These are phyloP conservation scores for Mythimna albipuncta DNA, from an alignment of 2,888 invertebrate genomes.

Conservation along the genomic window DNA sequence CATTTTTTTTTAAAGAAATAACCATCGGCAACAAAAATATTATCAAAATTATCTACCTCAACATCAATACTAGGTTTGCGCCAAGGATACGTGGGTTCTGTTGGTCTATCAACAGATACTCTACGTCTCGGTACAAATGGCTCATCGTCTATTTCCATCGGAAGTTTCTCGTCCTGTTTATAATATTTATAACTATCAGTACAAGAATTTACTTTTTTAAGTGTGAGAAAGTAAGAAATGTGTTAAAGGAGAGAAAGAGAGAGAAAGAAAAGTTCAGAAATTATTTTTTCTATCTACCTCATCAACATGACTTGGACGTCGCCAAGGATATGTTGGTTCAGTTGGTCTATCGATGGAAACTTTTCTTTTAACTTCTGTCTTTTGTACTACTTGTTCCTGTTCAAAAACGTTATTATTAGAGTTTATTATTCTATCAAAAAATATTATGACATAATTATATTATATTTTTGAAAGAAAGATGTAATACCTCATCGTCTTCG, in stretches of 20 bases:
- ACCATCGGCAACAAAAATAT: neutral
- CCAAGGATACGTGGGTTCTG: constrained; percentile 61
- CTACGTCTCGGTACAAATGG: constrained; percentile 47
- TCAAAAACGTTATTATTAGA: constrained; percentile 28
- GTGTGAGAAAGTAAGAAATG: neutral
- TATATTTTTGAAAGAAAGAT: constrained; percentile 9
- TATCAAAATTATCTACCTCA: constrained; percentile 49
- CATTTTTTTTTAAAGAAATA: neutral
- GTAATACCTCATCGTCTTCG: constrained; percentile 51
- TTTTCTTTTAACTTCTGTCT: constrained; percentile 41
- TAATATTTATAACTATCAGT: constrained; percentile 11
- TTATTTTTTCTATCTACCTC: constrained; percentile 52
- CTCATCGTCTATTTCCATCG: constrained; percentile 48
- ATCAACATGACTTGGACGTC: constrained; percentile 52
- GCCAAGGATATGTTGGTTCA: constrained; percentile 55
- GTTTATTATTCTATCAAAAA: neutral
- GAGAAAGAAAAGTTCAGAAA: neutral
- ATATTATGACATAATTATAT: neutral
- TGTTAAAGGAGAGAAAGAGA: neutral
- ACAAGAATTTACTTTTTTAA: neutral
- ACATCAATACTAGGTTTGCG: constrained; percentile 52
- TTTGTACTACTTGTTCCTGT: constrained; percentile 61
- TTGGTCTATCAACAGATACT: constrained; percentile 59
- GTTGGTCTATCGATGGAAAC: constrained; percentile 53
- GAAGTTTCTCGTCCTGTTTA: constrained; percentile 46